Conservation (phyloP, 2,797 vertebrate genomes). For the Tangara arthus region DNA sequence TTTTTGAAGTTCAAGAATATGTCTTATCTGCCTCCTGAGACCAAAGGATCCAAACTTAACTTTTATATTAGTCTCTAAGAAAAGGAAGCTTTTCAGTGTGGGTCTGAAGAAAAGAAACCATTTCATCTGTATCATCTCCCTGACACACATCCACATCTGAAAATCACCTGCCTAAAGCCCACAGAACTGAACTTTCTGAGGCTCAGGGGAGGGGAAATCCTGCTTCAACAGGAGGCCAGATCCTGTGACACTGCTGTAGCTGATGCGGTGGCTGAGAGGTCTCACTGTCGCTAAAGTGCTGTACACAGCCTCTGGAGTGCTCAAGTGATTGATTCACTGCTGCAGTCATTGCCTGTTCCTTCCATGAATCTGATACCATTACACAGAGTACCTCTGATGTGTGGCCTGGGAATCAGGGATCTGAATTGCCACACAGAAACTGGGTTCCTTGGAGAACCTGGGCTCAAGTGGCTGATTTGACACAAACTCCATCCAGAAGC, state of each 20-base stretch:
- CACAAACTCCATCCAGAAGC: neutral
- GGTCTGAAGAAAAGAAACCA: neutral
- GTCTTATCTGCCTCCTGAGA: neutral
- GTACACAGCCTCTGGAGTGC: neutral
- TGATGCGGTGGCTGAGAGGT: neutral
- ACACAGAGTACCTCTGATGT: neutral
- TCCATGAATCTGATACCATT: neutral
- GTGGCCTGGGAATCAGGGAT: neutral
- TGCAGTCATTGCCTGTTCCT: neutral
- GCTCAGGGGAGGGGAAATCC: neutral
- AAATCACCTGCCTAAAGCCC: neutral
- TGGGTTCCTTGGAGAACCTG: neutral
- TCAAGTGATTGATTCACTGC: neutral
- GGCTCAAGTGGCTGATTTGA: neutral
- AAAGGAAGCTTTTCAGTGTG: neutral
- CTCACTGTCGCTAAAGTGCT: neutral
- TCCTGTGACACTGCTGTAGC: neutral
- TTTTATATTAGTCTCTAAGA: neutral
- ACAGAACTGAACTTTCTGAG: neutral
- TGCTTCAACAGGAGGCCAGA: neutral
- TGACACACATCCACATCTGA: neutral
- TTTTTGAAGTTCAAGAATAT: constrained; percentile 39
- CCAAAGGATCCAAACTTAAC: constrained; percentile 1
- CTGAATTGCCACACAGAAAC: neutral
- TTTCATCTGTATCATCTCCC: neutral